phyloP scores from a whole-genome alignment of 2,888 invertebrate genomes.

The Philonicus albiceps region DNA sequence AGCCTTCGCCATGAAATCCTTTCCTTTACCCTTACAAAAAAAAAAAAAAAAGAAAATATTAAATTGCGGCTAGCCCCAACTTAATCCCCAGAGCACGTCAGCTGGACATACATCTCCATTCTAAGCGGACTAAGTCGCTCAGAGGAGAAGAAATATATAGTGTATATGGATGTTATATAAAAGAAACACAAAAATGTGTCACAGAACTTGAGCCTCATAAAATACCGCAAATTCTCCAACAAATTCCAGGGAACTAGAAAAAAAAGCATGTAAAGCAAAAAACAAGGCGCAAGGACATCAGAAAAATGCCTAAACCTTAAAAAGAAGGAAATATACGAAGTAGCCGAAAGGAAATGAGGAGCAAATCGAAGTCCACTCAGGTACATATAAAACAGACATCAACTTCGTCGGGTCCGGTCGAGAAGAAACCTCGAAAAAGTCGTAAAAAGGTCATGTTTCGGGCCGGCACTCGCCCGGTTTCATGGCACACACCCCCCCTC shows the following conservation, averaged over 20 bases:
- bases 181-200: neutral
- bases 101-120: neutral
- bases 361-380: conserved; percentile 18
- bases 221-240: neutral
- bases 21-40: neutral
- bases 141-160: neutral
- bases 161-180: neutral
- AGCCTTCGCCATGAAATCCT: neutral
- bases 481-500: neutral
- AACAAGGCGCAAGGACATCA: neutral
- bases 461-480: neutral
- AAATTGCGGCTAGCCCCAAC: neutral
- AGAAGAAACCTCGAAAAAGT: conserved; percentile 18
- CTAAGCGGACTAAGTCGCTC: neutral
- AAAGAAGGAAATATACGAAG: neutral
- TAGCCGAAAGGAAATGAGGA: neutral
- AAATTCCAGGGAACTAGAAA: neutral
- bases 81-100: neutral
- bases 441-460: neutral
- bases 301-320: neutral
- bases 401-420: neutral
- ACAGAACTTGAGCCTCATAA: neutral
- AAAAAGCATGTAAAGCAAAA: neutral
- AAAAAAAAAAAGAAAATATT: neutral
- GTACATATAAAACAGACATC: conserved; percentile 15